Evolutionary conservation across 2,113 vertebrate genomes (phyloP).

Genomic region (Mesocricetus auratus): DNA sequence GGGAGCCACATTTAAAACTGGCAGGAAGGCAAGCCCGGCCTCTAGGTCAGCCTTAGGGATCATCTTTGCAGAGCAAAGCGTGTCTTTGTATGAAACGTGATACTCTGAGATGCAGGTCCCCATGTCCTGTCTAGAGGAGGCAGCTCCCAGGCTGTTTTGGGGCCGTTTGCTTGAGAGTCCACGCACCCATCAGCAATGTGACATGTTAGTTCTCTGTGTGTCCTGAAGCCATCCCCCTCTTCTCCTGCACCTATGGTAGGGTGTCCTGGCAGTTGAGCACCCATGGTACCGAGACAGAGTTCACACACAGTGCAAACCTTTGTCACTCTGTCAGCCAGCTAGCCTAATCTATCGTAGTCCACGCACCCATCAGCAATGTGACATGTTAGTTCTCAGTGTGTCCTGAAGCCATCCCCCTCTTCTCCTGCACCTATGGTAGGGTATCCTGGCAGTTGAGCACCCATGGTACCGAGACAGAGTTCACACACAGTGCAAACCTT

Average conservation of each 20-base stretch:
- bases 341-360: too few species aligned
- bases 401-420: too few species aligned
- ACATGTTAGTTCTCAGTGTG: background rate
- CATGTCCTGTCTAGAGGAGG: too few species aligned
- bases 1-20: background rate
- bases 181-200: rapidly evolving
- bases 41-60: background rate
- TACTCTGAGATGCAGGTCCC: background rate
- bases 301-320: background rate
- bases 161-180: background rate
- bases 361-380: rapidly evolving
- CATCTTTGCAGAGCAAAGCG: background rate
- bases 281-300: background rate
- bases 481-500: background rate
- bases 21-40: background rate
- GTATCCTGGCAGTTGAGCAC: background rate
- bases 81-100: background rate
- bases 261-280: background rate
- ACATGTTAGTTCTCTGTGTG: background rate
- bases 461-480: background rate
- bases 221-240: too few species aligned
- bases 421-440: background rate
- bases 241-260: background rate
- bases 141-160: rapidly evolving
- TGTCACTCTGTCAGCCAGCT: rapidly evolving